phyloP scores from a whole-genome alignment of 2,888 invertebrate species.

The Drosophila barbarae region DNA sequence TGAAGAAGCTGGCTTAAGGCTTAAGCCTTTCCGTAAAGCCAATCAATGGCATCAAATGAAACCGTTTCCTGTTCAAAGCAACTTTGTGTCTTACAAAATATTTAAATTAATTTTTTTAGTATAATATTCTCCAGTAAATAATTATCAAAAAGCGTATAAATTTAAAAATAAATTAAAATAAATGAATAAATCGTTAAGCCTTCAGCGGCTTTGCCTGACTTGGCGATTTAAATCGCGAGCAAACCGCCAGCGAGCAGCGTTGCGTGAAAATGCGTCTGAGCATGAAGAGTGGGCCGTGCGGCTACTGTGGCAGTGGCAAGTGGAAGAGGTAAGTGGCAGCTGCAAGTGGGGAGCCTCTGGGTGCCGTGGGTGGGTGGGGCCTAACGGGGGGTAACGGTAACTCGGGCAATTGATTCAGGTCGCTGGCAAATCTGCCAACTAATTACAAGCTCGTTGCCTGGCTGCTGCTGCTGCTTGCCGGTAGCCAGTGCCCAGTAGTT shows the following conservation, averaged over 20 bases:
- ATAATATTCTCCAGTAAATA: not conserved
- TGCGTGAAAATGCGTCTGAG: slow-evolving; percentile 48
- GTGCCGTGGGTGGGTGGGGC: not conserved
- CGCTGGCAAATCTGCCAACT: slow-evolving; percentile 50
- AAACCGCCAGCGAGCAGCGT: slow-evolving; percentile 33
- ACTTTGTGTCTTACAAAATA: not conserved
- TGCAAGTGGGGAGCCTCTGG: slow-evolving; percentile 4
- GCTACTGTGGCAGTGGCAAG: slow-evolving; percentile 1
- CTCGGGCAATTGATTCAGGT: slow-evolving; percentile 58
- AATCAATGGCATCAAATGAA: not conserved
- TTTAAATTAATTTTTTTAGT: not conserved
- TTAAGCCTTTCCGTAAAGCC: not conserved
- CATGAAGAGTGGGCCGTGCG: slow-evolving; percentile 27
- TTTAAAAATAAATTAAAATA: not conserved
- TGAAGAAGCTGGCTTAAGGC: not conserved
- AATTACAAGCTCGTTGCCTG: slow-evolving; percentile 47
- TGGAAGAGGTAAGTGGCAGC: slow-evolving; percentile 5
- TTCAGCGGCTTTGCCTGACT: slow-evolving; percentile 14
- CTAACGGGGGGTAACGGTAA: slow-evolving; percentile 45
- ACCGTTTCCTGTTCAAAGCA: not conserved
- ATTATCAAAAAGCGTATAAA: not conserved
- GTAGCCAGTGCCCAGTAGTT: slow-evolving; percentile 28
- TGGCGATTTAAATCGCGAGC: slow-evolving; percentile 25
- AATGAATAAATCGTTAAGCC: not conserved
- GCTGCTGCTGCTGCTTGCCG: slow-evolving; percentile 19